Evolutionary conservation across 2,888 invertebrate species (phyloP).

Genomic region (Anthrax anthrax): DNA sequence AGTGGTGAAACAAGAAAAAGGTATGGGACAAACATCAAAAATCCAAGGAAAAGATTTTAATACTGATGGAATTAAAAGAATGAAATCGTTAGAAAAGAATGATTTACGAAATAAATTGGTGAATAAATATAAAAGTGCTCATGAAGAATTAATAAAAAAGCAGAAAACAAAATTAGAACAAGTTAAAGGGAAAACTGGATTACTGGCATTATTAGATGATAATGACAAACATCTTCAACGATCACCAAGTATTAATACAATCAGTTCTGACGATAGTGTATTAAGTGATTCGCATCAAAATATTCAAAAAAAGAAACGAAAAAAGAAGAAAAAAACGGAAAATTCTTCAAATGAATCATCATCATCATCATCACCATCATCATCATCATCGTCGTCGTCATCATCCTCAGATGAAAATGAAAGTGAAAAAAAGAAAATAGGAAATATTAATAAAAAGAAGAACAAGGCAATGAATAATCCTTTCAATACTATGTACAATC

Average conservation of each 20-base stretch:
- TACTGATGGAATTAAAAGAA: neutral
- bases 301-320: constrained; percentile 10
- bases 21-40: neutral
- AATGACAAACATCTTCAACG: constrained; percentile 15
- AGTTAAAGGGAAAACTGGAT: constrained; percentile 26
- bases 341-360: constrained; percentile 15
- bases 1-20: neutral
- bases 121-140: constrained; percentile 31
- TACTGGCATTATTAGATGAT: constrained; percentile 21
- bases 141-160: constrained; percentile 25
- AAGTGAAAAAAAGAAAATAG: constrained; percentile 16
- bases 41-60: neutral
- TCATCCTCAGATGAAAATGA: neutral
- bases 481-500: constrained; percentile 17
- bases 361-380: constrained; percentile 3
- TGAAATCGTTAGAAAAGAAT: constrained; percentile 3
- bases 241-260: constrained; percentile 13
- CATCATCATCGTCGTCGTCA: constrained; percentile 26
- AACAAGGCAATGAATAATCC: constrained; percentile 32
- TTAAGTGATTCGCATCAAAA: constrained; percentile 11
- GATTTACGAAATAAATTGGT: constrained; percentile 28
- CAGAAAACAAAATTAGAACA: constrained; percentile 25
- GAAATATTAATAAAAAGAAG: constrained; percentile 29
- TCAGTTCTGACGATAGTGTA: constrained; percentile 21
- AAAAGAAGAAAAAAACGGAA: constrained; percentile 17